Percentiles rank a stretch among this genome's conserved stretches.
Evolutionary conservation across 2,797 vertebrate genomes (phyloP).

Genomic region (Crax fasciolata): DNA sequence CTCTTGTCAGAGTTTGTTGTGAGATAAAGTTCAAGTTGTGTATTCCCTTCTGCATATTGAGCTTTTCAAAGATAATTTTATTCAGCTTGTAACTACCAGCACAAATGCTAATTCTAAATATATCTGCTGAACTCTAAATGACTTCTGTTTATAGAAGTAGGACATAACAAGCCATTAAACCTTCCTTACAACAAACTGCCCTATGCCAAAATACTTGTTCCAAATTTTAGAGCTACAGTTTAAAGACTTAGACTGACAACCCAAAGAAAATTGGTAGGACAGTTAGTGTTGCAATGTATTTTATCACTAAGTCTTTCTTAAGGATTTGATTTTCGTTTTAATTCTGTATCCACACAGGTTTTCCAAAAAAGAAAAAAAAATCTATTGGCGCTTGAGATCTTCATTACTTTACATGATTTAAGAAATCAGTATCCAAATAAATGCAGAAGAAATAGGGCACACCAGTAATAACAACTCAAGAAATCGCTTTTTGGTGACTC

Average conservation of each 20-base stretch:
- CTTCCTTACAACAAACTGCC: slow-evolving; percentile 80
- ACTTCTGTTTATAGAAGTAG: slow-evolving; percentile 85
- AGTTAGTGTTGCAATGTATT: neutral
- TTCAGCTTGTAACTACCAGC: slow-evolving; percentile 78
- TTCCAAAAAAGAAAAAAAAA: neutral
- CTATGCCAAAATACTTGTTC: slow-evolving; percentile 77
- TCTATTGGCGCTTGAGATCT: neutral
- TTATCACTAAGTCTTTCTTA: neutral
- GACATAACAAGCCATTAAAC: slow-evolving; percentile 84
- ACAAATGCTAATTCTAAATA: slow-evolving; percentile 84
- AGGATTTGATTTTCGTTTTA: neutral
- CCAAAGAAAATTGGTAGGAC: slow-evolving; percentile 31
- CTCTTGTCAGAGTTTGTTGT: neutral
- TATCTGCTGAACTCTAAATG: slow-evolving; percentile 84
- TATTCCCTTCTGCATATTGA: slow-evolving; percentile 64
- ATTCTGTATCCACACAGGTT: neutral
- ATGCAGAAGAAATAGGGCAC: neutral
- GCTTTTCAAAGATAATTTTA: slow-evolving; percentile 82
- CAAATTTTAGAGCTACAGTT: slow-evolving; percentile 60
- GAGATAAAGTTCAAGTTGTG: neutral
- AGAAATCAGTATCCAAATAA: neutral
- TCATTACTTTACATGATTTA: neutral
- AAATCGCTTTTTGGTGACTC: neutral
- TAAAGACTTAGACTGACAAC: slow-evolving; percentile 20
- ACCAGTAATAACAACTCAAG: neutral